Evolutionary conservation across 2,113 vertebrate genomes (phyloP), one percentile per base, ranked within the genome.

Genomic region (Ceratotherium simum): DNA sequence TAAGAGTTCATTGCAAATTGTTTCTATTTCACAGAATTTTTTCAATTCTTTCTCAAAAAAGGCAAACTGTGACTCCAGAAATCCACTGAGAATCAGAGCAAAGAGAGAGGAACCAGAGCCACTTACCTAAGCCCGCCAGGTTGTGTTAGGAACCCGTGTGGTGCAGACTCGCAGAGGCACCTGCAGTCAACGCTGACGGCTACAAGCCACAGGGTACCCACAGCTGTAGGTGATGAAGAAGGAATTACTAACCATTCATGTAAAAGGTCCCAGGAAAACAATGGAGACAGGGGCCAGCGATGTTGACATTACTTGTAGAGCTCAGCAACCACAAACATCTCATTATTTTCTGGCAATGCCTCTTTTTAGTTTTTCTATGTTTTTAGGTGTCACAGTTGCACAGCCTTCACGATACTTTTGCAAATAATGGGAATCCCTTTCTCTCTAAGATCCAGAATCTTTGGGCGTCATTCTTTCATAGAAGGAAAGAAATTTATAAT

Each of bases 231-330:
- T 83, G 87, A 84, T 96, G 95, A 91, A 87, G 86, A 90, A 72
- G 86, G 64, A 97, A 96, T 92, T 73, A 92, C 42, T 91, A 96
- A 94, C 36, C 83, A 97, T 93, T 36, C 67, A 89, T 60, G 85
- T 78, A 85, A 96, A 93, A 96, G 60, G 84, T 18, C 54, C 92
- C 51, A 88, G 89, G 87, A 62, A 72, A 88, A 96, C 89, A 79
- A 69, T 0, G 17, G 62, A 86, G 78, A 96, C 84, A 83, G 31
- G 82, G 20, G 54, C 81, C 85, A 85, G 54, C 29, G 67, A 54
- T 80, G 73, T 96, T 95, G 93, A 79, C 69, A 90, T 39, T 87
- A 48, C 62, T 91, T 78, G 27, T 8, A 51, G 82, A 42, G 42
- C 64, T 96, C 70, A 83, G 69, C 29, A 25, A 46, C 80, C 70